Evolutionary conservation across 2,888 invertebrate species (phyloP).

Genomic region (Lycia hirtaria): DNA sequence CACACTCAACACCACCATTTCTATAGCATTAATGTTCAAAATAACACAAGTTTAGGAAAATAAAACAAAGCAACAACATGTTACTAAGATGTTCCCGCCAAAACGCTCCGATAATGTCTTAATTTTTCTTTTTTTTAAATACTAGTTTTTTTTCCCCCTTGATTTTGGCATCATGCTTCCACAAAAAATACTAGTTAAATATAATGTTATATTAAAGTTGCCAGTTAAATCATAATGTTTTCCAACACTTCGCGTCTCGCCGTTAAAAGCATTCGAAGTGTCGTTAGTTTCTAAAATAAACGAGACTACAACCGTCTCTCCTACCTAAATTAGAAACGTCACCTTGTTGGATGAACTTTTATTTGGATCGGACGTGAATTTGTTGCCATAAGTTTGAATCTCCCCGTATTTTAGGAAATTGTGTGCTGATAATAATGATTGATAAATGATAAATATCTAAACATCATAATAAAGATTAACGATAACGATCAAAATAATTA

Average conservation of each 20-base stretch:
- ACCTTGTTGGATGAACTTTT: constrained; percentile 26
- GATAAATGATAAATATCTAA: neutral
- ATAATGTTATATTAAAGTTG: neutral
- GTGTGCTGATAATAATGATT: neutral
- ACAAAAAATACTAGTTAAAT: too few species aligned
- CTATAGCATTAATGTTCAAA: too few species aligned
- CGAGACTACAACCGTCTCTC: constrained; percentile 32
- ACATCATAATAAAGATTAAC: neutral
- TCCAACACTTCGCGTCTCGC: constrained; percentile 8
- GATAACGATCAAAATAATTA: too few species aligned
- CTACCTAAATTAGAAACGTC: constrained; percentile 36
- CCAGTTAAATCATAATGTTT: constrained; percentile 16
- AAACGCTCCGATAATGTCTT: too few species aligned
- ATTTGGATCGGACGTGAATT: constrained; percentile 31
- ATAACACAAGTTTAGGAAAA: too few species aligned
- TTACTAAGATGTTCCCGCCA: too few species aligned
- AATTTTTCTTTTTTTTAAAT: too few species aligned
- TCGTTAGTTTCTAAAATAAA: constrained; percentile 43
- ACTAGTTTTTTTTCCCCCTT: too few species aligned
- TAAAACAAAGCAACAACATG: too few species aligned
- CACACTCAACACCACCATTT: too few species aligned
- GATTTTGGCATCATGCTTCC: too few species aligned
- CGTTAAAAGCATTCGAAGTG: constrained; percentile 26
- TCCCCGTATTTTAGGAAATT: neutral
- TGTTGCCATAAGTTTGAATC: constrained; percentile 23